A percentile compares a stretch with the other conserved stretches of the same genome.
Evolutionary conservation across 2,113 vertebrate species (phyloP).

Genomic region (Erpornis zantholeuca): DNA sequence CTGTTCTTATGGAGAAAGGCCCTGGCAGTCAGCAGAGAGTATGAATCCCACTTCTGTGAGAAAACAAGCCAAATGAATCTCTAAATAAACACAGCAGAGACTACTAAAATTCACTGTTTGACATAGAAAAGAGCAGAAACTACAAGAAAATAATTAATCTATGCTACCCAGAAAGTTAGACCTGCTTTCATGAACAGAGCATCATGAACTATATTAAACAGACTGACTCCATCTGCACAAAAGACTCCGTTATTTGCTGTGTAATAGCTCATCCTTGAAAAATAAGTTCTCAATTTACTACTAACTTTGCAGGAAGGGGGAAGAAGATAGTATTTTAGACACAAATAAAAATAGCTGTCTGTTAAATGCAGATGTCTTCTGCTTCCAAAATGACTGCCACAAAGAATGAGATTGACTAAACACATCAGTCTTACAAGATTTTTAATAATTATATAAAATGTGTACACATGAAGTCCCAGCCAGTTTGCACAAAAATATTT

Average conservation of each 20-base stretch:
- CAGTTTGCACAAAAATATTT: background rate
- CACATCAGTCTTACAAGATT: background rate
- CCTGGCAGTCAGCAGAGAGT: background rate
- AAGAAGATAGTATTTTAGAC: background rate
- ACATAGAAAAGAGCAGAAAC: background rate
- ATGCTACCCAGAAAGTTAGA: background rate
- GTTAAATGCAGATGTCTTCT: background rate
- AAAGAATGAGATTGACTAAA: background rate
- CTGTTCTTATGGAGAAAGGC: background rate
- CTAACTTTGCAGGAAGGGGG: background rate
- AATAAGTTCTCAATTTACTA: background rate
- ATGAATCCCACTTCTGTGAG: background rate
- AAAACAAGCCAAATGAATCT: background rate
- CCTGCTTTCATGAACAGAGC: background rate
- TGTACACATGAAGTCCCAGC: background rate
- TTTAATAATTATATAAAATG: background rate
- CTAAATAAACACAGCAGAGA: background rate
- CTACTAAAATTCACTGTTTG: background rate
- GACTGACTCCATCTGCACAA: background rate
- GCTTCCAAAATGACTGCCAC: background rate
- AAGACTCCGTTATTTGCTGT: background rate
- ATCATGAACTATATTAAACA: background rate
- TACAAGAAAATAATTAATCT: background rate
- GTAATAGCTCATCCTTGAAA: background rate
- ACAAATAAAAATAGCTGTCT: background rate